Base-by-base conservation (phyloP, 2,888 invertebrate genomes). In the Drosophila formosana region DNA sequence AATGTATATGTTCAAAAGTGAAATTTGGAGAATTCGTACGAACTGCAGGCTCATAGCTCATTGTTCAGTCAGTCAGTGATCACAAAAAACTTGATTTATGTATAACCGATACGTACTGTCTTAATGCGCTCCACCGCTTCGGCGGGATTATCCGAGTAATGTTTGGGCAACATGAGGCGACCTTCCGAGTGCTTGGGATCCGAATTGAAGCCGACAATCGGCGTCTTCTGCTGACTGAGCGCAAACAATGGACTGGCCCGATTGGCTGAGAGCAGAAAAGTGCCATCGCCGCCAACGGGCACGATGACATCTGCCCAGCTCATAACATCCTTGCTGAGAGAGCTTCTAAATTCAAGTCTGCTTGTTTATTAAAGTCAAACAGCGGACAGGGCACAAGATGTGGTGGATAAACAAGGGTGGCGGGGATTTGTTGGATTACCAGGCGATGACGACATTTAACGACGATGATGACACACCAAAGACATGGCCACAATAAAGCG, bases 131-230 rank as follows among this genome's bases (percentile, higher is more conserved):
- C 94, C 26, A 99, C 94, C 56, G 98, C 97, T 80, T 95, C 95
- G 63, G 94, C 94, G 53, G 98, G 95, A 89, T 97, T 95, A 28
- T 95, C 94, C 0, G 98, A 97, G 90, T 96, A 98, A 91, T 96
- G 94, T 60, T 96, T 96, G 7, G 98, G 96, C 60, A 99, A 92
- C 93, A 99, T 97, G 5, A 99, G 94, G 78, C 97, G 95, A 0
- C 99, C 99, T 85, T 98, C 98, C 0, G 99, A 99, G 81, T 96
- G 95, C 82, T 95, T 95, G 0, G 99, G 98, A 90, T 99, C 97
- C 18, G 99, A 99, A 93, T 99, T 99, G 85, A 99, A 96, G 0
- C 99, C 99, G 83, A 99, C 95, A 64, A 99, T 96, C n/a, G 98
- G 98, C 89, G 97, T 98, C 75, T 95, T 94, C 87, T 93, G 91